Evolutionary conservation across 2,888 invertebrate species (phyloP), one percentile per base, ranked within the genome.

Genomic region (Caenorhabditis sinica): DNA sequence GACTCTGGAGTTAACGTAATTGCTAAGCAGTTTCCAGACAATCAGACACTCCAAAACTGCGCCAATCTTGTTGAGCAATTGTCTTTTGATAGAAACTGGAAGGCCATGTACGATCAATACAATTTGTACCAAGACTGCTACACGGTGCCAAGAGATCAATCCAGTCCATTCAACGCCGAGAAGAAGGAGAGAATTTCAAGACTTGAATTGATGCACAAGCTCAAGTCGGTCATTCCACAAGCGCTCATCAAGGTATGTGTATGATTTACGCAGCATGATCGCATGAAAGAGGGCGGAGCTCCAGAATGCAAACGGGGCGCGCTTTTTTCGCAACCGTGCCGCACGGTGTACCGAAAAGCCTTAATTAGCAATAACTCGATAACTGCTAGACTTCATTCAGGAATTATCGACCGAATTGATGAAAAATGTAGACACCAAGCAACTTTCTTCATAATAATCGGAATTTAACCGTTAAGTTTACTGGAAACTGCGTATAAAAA

Each of bases 101-200:
- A 74, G 40, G 82, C 84, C 5, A 15, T 86, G 51, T 86, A 88
- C 74, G 89, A 91, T 80, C 87, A 88, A 73, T 91, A 91, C 88
- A 91, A 91, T 77, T 56, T 91, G 20, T 90, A 90, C 63, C 89
- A 90, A 65, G 89, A 91, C 49, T 91, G 91, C 68, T 91, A 91
- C 82, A 73, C 72, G 9, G 60, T 56, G 2, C 85, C 81, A 68
- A 77, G 58, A 58, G 60, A 56, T 23, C 23, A 17, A 23, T 9
- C 36, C 0, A 33, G n/a, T 36, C 68, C 73, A 61, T 83, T 77
- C 40, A 28, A 30, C 0, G 30, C 60, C 1, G 6, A 15, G 17
- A 40, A 43, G 23, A 40, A 73, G 9, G 79, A 53, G 4, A 74
- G 53, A 53, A 33, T 79, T 13, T 83, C 83, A 0, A 45, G 83